phyloP scores from a whole-genome alignment of 2,797 vertebrate genomes.

The Acrocephalus scirpaceus region DNA sequence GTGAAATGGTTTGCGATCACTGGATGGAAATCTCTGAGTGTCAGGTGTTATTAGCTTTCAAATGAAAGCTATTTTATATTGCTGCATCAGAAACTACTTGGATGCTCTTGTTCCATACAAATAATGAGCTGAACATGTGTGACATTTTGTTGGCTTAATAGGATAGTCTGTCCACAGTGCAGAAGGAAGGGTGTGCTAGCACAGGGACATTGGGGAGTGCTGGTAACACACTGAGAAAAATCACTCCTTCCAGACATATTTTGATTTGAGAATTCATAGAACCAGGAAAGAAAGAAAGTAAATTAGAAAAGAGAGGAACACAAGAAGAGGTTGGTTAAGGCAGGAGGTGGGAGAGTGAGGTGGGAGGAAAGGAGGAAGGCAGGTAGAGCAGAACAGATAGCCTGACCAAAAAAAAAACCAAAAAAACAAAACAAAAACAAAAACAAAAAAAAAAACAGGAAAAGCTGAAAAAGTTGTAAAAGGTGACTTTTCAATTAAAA shows the following conservation, averaged over 20 bases:
- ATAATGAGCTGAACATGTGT: neutral
- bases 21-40: conserved; percentile 22
- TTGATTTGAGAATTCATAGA: neutral
- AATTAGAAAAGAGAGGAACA: neutral
- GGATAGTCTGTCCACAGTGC: neutral
- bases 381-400: neutral
- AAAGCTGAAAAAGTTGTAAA: neutral
- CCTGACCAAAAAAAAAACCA: neutral
- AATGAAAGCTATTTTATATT: conserved; percentile 21
- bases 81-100: conserved; percentile 23
- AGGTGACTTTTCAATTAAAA: neutral
- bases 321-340: neutral
- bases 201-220: neutral
- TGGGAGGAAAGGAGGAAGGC: neutral
- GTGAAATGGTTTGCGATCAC: conserved; percentile 27
- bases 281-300: neutral
- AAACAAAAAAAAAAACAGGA: neutral
- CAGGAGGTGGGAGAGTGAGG: neutral
- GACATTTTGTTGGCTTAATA: conserved; percentile 6
- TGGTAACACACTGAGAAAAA: neutral
- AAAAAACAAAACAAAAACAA: neutral
- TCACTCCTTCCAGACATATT: neutral
- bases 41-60: conserved; percentile 45
- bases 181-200: neutral
- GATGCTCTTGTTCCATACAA: neutral